These are phyloP conservation scores for Anableps anableps DNA, from an alignment of 2,797 vertebrate species.

Conservation along the genomic window DNA sequence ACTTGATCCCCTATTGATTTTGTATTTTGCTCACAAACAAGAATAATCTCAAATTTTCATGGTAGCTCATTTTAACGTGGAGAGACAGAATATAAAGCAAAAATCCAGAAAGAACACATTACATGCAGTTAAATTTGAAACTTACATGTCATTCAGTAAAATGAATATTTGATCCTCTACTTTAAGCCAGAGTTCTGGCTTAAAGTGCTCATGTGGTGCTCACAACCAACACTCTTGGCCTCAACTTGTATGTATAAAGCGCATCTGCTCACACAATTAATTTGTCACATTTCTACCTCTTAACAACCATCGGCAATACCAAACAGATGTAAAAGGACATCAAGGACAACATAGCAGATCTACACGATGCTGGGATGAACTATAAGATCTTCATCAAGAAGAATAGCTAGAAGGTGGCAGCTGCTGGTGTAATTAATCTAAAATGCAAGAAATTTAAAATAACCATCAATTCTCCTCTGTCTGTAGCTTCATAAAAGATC, in stretches of 20 bases:
- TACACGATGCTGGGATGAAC: background rate
- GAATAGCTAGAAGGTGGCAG: background rate
- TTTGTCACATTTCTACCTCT: background rate
- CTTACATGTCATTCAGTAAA: background rate
- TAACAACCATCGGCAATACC: background rate
- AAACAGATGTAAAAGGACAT: background rate
- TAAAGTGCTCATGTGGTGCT: background rate
- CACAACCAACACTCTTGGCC: background rate
- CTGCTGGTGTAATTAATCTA: background rate
- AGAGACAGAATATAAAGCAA: background rate
- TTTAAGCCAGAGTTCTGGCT: background rate
- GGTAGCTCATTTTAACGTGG: background rate
- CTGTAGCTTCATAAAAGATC: background rate
- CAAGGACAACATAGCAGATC: background rate
- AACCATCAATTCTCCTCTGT: background rate
- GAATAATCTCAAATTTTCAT: background rate
- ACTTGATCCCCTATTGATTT: background rate
- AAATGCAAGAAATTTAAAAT: background rate
- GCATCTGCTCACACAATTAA: background rate
- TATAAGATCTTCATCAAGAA: background rate
- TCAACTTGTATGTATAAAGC: background rate
- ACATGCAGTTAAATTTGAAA: background rate
- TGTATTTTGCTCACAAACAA: background rate
- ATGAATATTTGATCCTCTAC: background rate
- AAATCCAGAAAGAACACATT: background rate